These are phyloP conservation scores for Gallinago paraguaiae DNA, from an alignment of 2,113 vertebrate species.

Conservation along the genomic window DNA sequence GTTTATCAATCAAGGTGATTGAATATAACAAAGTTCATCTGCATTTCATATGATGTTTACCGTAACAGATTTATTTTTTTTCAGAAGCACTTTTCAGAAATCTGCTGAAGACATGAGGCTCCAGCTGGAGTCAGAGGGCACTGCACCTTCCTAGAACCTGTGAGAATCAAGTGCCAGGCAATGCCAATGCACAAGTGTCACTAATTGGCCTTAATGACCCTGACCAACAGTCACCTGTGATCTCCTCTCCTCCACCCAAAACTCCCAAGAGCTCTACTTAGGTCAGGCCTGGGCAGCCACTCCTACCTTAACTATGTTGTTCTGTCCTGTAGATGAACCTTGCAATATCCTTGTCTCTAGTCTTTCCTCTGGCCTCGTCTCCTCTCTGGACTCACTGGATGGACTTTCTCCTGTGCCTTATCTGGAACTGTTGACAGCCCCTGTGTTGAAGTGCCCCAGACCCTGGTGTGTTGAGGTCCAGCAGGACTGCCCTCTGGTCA, in stretches of 20 bases:
- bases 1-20: not conserved
- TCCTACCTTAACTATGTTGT: not conserved
- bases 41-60: not conserved
- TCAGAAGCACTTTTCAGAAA: not conserved
- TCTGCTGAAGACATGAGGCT: not conserved
- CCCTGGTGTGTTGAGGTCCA: fast-evolving
- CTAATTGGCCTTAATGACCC: not conserved
- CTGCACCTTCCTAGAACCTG: not conserved
- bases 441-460: not conserved
- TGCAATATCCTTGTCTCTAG: not conserved
- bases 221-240: not conserved
- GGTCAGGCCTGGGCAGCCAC: not conserved
- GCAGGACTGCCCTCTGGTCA: not conserved
- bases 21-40: not conserved
- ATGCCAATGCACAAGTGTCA: not conserved
- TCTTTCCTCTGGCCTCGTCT: not conserved
- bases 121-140: not conserved
- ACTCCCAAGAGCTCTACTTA: not conserved
- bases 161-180: not conserved
- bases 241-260: not conserved
- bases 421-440: not conserved
- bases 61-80: not conserved
- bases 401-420: not conserved
- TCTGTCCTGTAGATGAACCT: not conserved
- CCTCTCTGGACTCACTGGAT: too few relatives aligned